Evolutionary conservation across 2,888 invertebrate genomes (phyloP), one percentile per base, ranked within the genome.

Genomic region (Proisotoma minuta): DNA sequence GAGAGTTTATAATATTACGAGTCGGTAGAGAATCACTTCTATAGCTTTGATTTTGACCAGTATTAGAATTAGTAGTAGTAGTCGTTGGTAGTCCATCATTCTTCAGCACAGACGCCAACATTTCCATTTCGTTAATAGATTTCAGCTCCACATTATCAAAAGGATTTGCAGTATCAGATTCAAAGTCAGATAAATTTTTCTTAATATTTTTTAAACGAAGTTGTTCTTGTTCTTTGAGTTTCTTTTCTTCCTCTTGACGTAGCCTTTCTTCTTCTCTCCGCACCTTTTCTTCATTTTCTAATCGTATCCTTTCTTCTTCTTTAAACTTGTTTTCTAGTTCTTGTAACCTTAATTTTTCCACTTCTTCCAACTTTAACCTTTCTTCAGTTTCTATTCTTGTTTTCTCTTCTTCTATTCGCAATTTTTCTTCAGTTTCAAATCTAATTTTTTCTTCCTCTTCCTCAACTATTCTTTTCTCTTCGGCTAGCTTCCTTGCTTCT

Each of bases 111-210:
- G 90, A 87, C 15, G 92, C 92, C 68, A 95, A 79, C 76, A 91
- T 86, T 78, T 91, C 92, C 83, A 93, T 85, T 76, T 94, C 93
- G 79, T 95, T 93, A 63, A 95, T 88, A 47, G 91, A 90, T 79
- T 93, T 91, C 57, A 95, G 78, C 79, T 91, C 93, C 79, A 92
- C 87, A 79, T 89, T 91, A 80, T 95, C 94, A 79, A 95, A 95
- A 0, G 94, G 94, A 77, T 91, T 92, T 58, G 91, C 90, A 54
- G 89, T 91, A 76, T 92, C 92, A 76, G 88, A 86, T 78, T 94
- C 94, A 81, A 95, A 95, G 78, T 94, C 93, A 68, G 87, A 87
- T 76, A 84, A 70, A 69, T 79, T 78, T 58, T 79, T 74, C 24
- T 24, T 23, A 8, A 34, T 24, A 3, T 49, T 23, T 24, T 20